phyloP scores from a whole-genome alignment of 2,888 invertebrate genomes.

The Epiblema foenella region DNA sequence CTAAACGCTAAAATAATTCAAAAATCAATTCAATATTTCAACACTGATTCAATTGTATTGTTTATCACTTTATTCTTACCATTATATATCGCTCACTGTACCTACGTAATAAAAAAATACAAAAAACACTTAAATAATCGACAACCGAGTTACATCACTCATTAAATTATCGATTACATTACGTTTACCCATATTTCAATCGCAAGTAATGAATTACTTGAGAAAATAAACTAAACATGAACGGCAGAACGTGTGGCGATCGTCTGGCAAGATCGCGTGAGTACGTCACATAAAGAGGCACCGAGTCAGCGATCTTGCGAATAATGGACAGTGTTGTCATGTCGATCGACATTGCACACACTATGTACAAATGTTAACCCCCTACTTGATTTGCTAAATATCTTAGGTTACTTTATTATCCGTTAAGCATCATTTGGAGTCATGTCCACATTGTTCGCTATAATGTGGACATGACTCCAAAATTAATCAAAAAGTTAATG shows the following conservation, averaged over 20 bases:
- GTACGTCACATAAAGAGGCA: neutral
- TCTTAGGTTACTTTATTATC: too few relatives aligned
- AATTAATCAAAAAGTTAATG: too few relatives aligned
- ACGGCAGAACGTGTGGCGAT: neutral
- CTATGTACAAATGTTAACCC: too few relatives aligned
- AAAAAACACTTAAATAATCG: neutral
- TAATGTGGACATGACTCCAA: too few relatives aligned
- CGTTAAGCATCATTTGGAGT: too few relatives aligned
- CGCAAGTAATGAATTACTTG: neutral
- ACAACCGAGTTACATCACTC: constrained; percentile 1
- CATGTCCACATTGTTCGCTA: too few relatives aligned
- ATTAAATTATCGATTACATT: neutral
- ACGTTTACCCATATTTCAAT: neutral
- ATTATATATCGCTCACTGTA: neutral
- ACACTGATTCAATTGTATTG: too few relatives aligned
- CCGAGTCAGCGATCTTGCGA: neutral
- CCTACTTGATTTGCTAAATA: too few relatives aligned
- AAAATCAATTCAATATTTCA: too few relatives aligned
- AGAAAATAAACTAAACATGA: neutral
- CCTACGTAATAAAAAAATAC: neutral
- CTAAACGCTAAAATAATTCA: too few relatives aligned
- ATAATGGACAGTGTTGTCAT: neutral
- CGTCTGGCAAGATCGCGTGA: neutral
- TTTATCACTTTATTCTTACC: too few relatives aligned
- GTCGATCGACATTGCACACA: neutral